Percentiles rank a stretch among this genome's conserved stretches.
Conservation (phyloP, 2,113 vertebrate species). For the Callopanchax toddi region DNA sequence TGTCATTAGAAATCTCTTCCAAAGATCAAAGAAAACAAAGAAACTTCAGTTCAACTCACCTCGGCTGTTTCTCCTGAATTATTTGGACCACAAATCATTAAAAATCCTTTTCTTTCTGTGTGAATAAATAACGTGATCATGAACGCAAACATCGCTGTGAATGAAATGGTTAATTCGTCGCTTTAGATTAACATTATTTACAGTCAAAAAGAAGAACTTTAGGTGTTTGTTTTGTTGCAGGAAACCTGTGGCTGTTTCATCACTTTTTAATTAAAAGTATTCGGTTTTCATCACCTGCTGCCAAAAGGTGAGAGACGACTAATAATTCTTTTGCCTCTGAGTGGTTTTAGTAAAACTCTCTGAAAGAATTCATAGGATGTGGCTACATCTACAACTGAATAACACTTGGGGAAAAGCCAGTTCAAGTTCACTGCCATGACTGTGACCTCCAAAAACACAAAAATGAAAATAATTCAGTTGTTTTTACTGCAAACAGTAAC, state of each 20-base stretch:
- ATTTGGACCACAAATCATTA: constrained; percentile 48
- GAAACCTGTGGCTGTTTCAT: constrained; percentile 50
- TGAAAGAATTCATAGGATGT: too few relatives aligned
- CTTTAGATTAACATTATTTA: constrained; percentile 37
- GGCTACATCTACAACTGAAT: too few relatives aligned
- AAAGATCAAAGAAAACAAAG: constrained; percentile 66
- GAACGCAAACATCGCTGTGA: constrained; percentile 55
- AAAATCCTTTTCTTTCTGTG: constrained; percentile 57
- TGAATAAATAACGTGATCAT: constrained; percentile 72
- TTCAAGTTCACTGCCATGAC: too few relatives aligned
- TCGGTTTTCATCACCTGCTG: too few relatives aligned
- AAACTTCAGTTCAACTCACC: constrained; percentile 57
- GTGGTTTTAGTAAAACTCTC: too few relatives aligned
- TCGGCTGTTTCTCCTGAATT: constrained; percentile 44
- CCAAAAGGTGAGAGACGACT: too few relatives aligned
- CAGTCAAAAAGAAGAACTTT: constrained; percentile 34
- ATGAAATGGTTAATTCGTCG: constrained; percentile 31
- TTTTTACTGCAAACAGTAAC: too few relatives aligned
- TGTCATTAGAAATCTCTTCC: constrained; percentile 37
- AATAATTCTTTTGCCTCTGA: too few relatives aligned
- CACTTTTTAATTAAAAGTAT: constrained; percentile 9
- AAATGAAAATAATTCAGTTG: too few relatives aligned
- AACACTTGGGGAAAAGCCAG: too few relatives aligned
- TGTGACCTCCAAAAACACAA: too few relatives aligned
- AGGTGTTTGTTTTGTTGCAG: constrained; percentile 56